phyloP scores from a whole-genome alignment of 2,113 vertebrate genomes.

The Bostrychus sinensis region DNA sequence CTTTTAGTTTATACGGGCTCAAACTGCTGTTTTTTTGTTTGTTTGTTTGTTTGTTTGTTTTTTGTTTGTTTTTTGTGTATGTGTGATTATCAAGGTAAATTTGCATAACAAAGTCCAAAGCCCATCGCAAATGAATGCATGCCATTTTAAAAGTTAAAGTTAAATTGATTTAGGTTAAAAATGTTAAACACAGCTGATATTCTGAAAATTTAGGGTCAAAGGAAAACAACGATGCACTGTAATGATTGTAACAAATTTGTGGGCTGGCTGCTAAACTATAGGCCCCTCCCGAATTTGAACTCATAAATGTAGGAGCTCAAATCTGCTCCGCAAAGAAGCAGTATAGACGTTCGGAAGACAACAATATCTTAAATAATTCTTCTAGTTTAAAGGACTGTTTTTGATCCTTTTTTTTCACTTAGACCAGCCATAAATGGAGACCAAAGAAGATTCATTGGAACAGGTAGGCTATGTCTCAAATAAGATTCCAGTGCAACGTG shows the following conservation, averaged over 20 bases:
- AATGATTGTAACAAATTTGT: not conserved
- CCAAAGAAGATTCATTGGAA: not conserved
- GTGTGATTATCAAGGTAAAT: not conserved
- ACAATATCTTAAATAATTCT: not conserved
- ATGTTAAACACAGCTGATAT: not conserved
- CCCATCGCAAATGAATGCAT: not conserved
- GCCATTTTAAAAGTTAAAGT: not conserved
- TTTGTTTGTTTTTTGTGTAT: too few relatives aligned
- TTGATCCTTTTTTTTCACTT: not conserved
- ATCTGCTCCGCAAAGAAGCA: not conserved
- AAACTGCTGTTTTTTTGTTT: too few relatives aligned
- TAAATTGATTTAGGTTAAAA: not conserved
- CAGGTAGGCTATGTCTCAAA: constrained; percentile 24
- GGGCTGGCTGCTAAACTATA: constrained; percentile 4
- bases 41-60: too few relatives aligned
- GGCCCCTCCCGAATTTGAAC: constrained; percentile 16
- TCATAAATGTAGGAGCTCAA: constrained; percentile 22
- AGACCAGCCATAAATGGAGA: constrained; percentile 37
- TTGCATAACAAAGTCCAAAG: not conserved
- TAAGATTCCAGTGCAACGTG: too few relatives aligned
- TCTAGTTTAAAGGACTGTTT: too few relatives aligned
- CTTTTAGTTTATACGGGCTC: too few relatives aligned
- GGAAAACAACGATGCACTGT: not conserved
- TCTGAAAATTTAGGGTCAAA: not conserved
- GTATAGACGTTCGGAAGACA: not conserved